Conservation (phyloP, 2,888 invertebrate genomes). For the Troglohyphantes excavatus region DNA sequence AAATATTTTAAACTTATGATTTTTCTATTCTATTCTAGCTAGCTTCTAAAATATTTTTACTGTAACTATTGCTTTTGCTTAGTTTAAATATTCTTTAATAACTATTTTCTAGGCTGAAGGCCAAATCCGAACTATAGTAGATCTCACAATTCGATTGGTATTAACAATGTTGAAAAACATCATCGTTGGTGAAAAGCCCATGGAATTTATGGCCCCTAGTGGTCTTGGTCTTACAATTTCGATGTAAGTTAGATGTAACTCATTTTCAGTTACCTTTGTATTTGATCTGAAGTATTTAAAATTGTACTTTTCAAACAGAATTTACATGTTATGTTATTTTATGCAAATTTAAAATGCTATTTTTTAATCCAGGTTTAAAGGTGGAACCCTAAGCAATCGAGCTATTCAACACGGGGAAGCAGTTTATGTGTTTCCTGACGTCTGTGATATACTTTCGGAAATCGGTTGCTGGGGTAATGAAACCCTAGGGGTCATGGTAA, state of each 20-base stretch:
- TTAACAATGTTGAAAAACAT: conserved; percentile 80
- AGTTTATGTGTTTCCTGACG: conserved; percentile 80
- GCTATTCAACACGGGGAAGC: conserved; percentile 80
- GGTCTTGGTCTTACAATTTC: conserved; percentile 80
- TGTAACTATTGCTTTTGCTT: not conserved
- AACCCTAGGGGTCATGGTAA: conserved; percentile 80
- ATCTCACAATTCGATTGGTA: conserved; percentile 80
- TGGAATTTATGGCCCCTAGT: conserved; percentile 80
- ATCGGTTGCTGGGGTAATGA: conserved; percentile 80
- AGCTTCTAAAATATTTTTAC: no score
- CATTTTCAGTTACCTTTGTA: not conserved
- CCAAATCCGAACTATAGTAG: conserved; percentile 80
- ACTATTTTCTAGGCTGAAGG: conserved; percentile 79
- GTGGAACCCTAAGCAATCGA: conserved; percentile 79
- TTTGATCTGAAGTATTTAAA: not conserved
- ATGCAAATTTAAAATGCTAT: not conserved
- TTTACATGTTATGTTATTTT: not conserved
- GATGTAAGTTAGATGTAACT: conserved; percentile 78
- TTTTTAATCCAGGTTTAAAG: conserved; percentile 78
- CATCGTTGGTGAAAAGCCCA: conserved; percentile 80
- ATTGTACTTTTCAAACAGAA: not conserved
- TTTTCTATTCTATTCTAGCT: no score
- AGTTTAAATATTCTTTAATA: not conserved
- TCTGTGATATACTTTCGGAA: conserved; percentile 80
- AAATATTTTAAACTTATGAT: no score